Percentiles rank a stretch among this genome's conserved stretches.
Evolutionary conservation across 2,888 invertebrate genomes (phyloP).

Genomic region (Philereme transversata): DNA sequence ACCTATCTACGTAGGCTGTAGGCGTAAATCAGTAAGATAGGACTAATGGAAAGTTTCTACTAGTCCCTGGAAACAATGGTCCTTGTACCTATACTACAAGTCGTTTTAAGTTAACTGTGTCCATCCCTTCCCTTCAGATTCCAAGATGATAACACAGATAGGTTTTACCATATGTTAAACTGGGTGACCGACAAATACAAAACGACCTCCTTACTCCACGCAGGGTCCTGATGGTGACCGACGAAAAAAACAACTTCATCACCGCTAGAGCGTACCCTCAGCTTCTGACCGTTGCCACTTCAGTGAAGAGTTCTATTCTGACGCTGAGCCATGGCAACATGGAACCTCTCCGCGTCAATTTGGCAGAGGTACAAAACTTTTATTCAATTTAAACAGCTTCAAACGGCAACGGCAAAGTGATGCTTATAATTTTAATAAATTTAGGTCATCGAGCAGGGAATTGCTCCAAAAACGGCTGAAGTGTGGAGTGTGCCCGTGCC

Average conservation of each 20-base stretch:
- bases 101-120: too few species aligned
- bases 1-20: too few species aligned
- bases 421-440: conserved; percentile 24
- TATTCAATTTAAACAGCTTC: too few species aligned
- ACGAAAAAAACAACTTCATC: conserved; percentile 81
- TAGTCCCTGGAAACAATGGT: too few species aligned
- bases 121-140: too few species aligned
- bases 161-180: too few species aligned
- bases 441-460: conserved; percentile 54
- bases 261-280: conserved; percentile 83
- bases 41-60: too few species aligned
- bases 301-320: conserved; percentile 76
- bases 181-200: too few species aligned
- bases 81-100: too few species aligned
- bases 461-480: conserved; percentile 61
- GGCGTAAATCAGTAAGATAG: too few species aligned
- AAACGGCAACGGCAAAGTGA: too few species aligned
- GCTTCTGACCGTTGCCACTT: conserved; percentile 79
- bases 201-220: conserved; percentile 24
- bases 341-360: conserved; percentile 81
- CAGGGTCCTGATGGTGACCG: conserved; percentile 84
- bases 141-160: too few species aligned
- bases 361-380: conserved; percentile 67
- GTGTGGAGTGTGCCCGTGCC: conserved; percentile 85
- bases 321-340: conserved; percentile 81